These are phyloP conservation scores for Globia sparganii DNA, from an alignment of 2,888 invertebrate genomes.

Conservation along the genomic window DNA sequence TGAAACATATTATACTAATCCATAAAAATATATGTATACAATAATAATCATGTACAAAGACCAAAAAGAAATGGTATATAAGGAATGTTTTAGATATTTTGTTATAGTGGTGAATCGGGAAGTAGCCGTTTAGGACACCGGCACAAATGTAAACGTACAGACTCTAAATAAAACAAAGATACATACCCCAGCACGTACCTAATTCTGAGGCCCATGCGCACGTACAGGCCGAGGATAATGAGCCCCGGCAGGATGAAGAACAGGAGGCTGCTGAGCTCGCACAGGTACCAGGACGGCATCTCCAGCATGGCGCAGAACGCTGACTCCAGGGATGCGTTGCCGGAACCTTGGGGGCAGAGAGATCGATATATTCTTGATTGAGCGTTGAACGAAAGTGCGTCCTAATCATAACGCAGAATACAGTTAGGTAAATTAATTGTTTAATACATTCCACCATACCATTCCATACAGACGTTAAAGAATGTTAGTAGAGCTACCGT, in stretches of 20 bases:
- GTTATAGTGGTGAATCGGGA: not conserved
- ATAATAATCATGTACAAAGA: no score
- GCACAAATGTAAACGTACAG: not conserved
- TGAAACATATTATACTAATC: no score
- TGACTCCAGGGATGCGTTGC: constrained; percentile 90
- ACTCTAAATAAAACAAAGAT: constrained; percentile 46
- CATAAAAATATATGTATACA: no score
- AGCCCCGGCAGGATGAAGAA: constrained; percentile 95
- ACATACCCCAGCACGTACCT: constrained; percentile 87
- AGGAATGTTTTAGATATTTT: not conserved
- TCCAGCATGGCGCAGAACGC: constrained; percentile 95
- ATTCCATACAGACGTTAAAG: not conserved
- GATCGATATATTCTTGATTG: not conserved
- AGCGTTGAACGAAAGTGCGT: not conserved
- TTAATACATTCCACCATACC: not conserved
- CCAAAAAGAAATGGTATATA: not conserved
- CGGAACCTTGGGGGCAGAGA: constrained; percentile 75
- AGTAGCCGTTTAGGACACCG: not conserved
- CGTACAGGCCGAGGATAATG: constrained; percentile 93
- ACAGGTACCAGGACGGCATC: constrained; percentile 91
- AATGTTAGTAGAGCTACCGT: not conserved
- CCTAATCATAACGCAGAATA: not conserved
- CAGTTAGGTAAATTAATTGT: not conserved
- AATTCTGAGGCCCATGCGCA: constrained; percentile 94
- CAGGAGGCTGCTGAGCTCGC: constrained; percentile 94